phyloP scores from a whole-genome alignment of 2,888 invertebrate genomes.

The Parnassius mnemosyne region DNA sequence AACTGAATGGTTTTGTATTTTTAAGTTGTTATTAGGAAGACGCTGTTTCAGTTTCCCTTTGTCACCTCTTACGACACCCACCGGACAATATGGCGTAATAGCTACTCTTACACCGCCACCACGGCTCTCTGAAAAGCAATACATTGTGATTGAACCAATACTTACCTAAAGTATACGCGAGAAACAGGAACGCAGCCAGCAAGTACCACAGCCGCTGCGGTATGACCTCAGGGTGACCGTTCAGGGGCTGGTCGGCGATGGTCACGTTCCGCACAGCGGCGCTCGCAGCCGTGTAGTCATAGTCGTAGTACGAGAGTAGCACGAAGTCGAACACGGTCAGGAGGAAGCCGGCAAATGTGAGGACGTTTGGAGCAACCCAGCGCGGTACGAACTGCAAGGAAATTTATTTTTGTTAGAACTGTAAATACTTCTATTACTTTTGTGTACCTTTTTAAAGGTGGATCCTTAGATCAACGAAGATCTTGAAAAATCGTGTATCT shows the following conservation, averaged over 20 bases:
- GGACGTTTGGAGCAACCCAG: slow-evolving; percentile 98
- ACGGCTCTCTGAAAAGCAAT: too few species aligned
- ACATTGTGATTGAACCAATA: slow-evolving; percentile 18
- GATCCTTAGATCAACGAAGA: too few species aligned
- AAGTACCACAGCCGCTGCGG: slow-evolving; percentile 93
- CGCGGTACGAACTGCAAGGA: slow-evolving; percentile 90
- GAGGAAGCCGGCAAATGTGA: slow-evolving; percentile 97
- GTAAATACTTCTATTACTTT: too few species aligned
- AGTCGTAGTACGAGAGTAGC: slow-evolving; percentile 93
- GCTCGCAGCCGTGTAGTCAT: slow-evolving; percentile 89
- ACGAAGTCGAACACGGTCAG: slow-evolving; percentile 93
- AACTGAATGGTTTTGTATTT: too few species aligned
- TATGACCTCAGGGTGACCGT: slow-evolving; percentile 74
- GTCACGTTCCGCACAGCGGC: slow-evolving; percentile 62
- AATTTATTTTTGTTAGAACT: background rate
- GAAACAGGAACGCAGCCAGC: slow-evolving; percentile 93
- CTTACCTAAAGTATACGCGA: slow-evolving; percentile 97
- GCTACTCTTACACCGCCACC: too few species aligned
- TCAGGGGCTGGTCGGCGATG: slow-evolving; percentile 45
- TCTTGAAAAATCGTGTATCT: too few species aligned
- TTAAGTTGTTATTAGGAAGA: too few species aligned
- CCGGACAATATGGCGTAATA: too few species aligned
- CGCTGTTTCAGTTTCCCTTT: too few species aligned
- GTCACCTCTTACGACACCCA: too few species aligned
- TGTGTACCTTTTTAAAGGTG: too few species aligned